Conservation (phyloP, 2,888 invertebrate species). For the Amphipoea lucens region DNA sequence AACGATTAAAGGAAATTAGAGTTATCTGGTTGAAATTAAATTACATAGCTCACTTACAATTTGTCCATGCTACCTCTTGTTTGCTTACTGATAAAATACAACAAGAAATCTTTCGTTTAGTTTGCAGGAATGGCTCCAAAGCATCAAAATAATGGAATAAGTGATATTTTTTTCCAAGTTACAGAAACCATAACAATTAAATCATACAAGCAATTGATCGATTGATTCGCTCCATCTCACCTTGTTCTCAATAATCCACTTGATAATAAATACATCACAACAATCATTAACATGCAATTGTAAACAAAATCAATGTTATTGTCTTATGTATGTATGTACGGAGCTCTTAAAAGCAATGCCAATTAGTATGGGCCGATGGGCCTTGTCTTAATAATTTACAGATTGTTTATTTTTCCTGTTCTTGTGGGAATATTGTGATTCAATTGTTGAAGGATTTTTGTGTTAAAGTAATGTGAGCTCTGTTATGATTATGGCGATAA, state of each 20-base stretch:
- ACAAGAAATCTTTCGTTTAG: not conserved
- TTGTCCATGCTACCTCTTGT: not conserved
- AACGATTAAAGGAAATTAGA: no score
- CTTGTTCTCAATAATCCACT: conserved; percentile 42
- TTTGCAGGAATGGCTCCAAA: not conserved
- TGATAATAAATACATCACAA: conserved; percentile 44
- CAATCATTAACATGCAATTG: conserved; percentile 26
- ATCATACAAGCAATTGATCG: not conserved
- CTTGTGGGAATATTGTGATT: conserved; percentile 45
- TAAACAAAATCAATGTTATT: conserved; percentile 44
- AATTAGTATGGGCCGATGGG: conserved; percentile 37
- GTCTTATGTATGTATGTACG: conserved; percentile 12
- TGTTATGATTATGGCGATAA: conserved; percentile 18
- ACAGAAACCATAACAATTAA: not conserved
- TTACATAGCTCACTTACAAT: not conserved
- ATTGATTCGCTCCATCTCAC: conserved; percentile 29
- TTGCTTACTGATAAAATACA: not conserved
- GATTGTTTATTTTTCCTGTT: conserved; percentile 49
- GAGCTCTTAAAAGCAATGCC: conserved; percentile 50
- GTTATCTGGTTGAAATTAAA: not conserved
- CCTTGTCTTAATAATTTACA: conserved; percentile 36
- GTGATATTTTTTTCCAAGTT: not conserved
- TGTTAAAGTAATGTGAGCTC: conserved; percentile 5
- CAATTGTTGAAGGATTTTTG: conserved; percentile 47
- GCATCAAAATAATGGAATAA: not conserved